These are phyloP conservation scores for Andrena haemorrhoa DNA, from an alignment of 2,888 invertebrate genomes.

Conservation along the genomic window DNA sequence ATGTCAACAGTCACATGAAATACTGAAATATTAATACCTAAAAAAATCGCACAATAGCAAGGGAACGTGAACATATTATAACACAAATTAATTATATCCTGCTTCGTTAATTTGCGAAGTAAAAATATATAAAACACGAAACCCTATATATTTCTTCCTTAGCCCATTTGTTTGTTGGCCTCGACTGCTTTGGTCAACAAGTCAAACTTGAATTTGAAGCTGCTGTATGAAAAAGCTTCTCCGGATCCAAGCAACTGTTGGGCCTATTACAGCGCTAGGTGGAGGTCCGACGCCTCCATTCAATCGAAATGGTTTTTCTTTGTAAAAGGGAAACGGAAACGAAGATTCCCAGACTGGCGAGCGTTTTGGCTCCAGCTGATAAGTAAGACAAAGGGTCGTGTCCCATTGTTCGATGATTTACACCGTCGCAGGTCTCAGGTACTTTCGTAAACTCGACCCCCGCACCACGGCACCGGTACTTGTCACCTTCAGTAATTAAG, in stretches of 20 bases:
- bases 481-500: constrained; percentile 80
- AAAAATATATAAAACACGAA: too few species aligned
- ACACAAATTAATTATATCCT: too few species aligned
- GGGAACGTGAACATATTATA: too few species aligned
- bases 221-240: not conserved
- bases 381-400: constrained; percentile 42
- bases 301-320: constrained; percentile 13
- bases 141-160: too few species aligned
- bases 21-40: too few species aligned
- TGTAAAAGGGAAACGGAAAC: constrained; percentile 29
- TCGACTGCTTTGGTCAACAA: not conserved
- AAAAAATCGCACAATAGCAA: too few species aligned
- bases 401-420: constrained; percentile 75
- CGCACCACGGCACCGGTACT: constrained; percentile 64
- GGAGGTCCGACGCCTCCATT: not conserved
- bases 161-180: too few species aligned
- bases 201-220: not conserved
- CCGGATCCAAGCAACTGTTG: not conserved
- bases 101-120: too few species aligned
- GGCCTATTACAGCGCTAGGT: not conserved
- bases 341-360: constrained; percentile 17
- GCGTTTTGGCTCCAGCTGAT: constrained; percentile 30
- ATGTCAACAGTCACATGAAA: too few species aligned
- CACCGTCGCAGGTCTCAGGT: constrained; percentile 56
- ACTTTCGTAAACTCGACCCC: constrained; percentile 47